A percentile compares a stretch with the other conserved stretches of the same genome.
Conservation (phyloP, 2,888 invertebrate genomes). For the Drosophila ezoana region DNA sequence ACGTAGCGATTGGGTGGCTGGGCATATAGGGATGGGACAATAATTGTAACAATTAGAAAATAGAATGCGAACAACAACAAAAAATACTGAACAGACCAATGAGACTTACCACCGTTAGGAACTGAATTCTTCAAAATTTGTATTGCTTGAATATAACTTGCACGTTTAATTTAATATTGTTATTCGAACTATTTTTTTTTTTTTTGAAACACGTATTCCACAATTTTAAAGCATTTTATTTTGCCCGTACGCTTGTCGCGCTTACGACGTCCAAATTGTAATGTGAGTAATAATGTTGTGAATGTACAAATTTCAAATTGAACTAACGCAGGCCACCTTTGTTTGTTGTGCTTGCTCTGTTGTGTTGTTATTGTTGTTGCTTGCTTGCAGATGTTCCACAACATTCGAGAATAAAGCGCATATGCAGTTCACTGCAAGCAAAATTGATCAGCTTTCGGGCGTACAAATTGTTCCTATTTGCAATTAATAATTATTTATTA, state of each 20-base stretch:
- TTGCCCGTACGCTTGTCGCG: slow-evolving; percentile 12
- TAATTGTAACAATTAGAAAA: slow-evolving; percentile 23
- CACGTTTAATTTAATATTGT: slow-evolving; percentile 32
- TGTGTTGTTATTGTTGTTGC: slow-evolving; percentile 30
- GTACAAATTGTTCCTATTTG: too few species aligned
- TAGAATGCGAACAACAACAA: background rate
- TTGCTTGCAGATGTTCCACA: slow-evolving; percentile 51
- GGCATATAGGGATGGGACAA: slow-evolving; percentile 28
- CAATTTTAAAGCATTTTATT: slow-evolving; percentile 37
- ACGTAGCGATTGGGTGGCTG: slow-evolving; percentile 44
- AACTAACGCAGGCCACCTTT: slow-evolving; percentile 64
- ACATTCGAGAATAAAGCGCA: slow-evolving; percentile 54
- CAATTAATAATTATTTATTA: too few species aligned
- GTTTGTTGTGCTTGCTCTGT: slow-evolving; percentile 59
- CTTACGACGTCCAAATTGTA: slow-evolving; percentile 42
- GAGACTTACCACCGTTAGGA: slow-evolving; percentile 40
- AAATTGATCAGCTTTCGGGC: background rate
- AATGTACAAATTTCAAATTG: slow-evolving; percentile 45
- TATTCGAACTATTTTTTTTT: background rate
- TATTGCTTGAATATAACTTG: slow-evolving; percentile 19
- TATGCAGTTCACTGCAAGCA: slow-evolving; percentile 38
- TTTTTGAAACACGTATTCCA: slow-evolving; percentile 8
- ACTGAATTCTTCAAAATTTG: slow-evolving; percentile 3
- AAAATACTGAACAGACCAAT: background rate
- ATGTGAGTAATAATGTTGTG: slow-evolving; percentile 50